phyloP scores from a whole-genome alignment of 2,113 vertebrate genomes.

The Halcyon malimbica region DNA sequence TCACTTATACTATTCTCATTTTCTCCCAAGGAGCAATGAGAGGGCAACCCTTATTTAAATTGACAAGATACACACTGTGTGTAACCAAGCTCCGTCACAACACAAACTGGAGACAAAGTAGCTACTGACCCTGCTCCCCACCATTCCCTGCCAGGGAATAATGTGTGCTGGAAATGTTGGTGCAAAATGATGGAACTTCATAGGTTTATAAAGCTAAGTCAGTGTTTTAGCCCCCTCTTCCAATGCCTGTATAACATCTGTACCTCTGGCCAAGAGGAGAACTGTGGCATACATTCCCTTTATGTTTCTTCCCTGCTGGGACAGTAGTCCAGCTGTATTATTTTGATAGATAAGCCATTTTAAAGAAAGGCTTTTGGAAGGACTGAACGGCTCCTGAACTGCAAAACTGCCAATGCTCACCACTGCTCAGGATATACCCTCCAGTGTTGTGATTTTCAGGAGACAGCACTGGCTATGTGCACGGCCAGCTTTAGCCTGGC shows the following conservation, averaged over 20 bases:
- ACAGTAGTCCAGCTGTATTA: accelerated
- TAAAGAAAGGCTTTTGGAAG: not conserved
- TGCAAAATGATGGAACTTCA: not conserved
- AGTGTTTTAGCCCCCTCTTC: not conserved
- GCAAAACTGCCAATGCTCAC: not conserved
- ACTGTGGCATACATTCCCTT: accelerated
- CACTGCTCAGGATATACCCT: not conserved
- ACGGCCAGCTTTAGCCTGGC: not conserved
- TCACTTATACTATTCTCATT: not conserved
- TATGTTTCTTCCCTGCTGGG: accelerated
- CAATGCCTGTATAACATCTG: not conserved
- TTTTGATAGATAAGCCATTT: not conserved
- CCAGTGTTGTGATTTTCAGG: not conserved
- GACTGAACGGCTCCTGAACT: not conserved
- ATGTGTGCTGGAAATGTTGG: accelerated
- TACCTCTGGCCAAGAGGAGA: not conserved
- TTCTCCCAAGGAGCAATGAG: slow-evolving; percentile 18
- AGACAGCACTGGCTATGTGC: not conserved
- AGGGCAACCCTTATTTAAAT: not conserved
- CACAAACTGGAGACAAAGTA: not conserved
- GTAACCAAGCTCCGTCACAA: not conserved
- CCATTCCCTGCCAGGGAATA: not conserved
- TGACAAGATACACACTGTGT: not conserved
- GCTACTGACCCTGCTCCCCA: not conserved
- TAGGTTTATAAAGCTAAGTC: not conserved